Evolutionary conservation across 2,113 vertebrate genomes (phyloP).

Genomic region (Cryptomyrus ogoouensis): DNA sequence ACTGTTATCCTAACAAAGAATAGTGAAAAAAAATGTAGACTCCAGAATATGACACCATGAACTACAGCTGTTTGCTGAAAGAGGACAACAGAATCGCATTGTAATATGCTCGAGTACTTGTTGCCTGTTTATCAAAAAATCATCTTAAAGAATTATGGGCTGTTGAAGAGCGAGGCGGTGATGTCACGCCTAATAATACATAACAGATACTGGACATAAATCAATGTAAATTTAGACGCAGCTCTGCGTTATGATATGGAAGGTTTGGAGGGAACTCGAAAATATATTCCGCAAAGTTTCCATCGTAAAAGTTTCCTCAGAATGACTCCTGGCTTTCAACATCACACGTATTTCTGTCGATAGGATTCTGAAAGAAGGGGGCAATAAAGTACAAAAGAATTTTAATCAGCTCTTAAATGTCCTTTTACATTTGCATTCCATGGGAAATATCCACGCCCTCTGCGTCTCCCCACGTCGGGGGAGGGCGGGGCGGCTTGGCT

Average conservation of each 20-base stretch:
- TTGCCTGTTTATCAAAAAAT: neutral
- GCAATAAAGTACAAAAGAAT: slow-evolving; percentile 26
- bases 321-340: slow-evolving; percentile 23
- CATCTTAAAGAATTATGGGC: slow-evolving; percentile 5
- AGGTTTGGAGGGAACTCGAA: slow-evolving; percentile 18
- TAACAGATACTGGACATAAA: slow-evolving; percentile 22
- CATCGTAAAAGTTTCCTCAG: slow-evolving; percentile 19
- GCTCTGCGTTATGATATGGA: slow-evolving; percentile 18
- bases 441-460: neutral
- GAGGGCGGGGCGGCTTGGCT: neutral
- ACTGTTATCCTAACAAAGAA: neutral
- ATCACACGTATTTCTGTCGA: slow-evolving; percentile 18
- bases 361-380: slow-evolving; percentile 16
- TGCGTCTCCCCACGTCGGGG: neutral
- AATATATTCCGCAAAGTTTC: slow-evolving; percentile 26
- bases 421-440: neutral
- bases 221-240: slow-evolving; percentile 12
- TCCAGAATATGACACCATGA: neutral
- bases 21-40: neutral
- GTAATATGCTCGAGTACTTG: neutral
- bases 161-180: slow-evolving; percentile 5
- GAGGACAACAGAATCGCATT: neutral
- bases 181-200: slow-evolving; percentile 17
- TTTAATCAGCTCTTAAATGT: slow-evolving; percentile 27
- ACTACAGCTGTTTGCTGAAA: neutral